These are phyloP conservation scores for Stenurella melanura DNA, from an alignment of 2,888 invertebrate genomes.

Conservation along the genomic window DNA sequence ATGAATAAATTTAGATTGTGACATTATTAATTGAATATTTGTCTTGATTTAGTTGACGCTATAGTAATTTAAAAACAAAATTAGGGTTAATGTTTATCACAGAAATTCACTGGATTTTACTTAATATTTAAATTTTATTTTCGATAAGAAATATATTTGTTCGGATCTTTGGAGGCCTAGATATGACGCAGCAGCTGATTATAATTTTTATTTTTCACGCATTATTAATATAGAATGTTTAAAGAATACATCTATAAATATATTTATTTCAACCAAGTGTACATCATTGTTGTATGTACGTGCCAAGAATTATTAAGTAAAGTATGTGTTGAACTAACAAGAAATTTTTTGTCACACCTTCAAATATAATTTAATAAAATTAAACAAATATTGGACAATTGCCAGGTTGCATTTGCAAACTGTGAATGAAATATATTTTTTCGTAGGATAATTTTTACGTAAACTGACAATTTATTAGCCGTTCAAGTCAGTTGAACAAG, in stretches of 20 bases:
- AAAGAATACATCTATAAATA: slow-evolving; percentile 16
- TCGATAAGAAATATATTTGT: background rate
- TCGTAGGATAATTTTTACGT: background rate
- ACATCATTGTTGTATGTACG: background rate
- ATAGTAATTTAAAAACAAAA: background rate
- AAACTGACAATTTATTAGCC: too few relatives aligned
- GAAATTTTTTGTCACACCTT: slow-evolving; percentile 11
- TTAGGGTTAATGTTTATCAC: background rate
- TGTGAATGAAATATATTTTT: background rate
- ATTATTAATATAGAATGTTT: background rate
- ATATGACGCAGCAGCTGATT: background rate
- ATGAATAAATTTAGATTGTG: slow-evolving; percentile 30
- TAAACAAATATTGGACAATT: too few relatives aligned
- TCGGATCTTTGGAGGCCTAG: background rate
- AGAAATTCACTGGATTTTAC: background rate
- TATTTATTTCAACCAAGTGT: slow-evolving; percentile 1
- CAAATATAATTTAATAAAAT: slow-evolving; percentile 1
- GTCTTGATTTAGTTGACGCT: slow-evolving; percentile 13
- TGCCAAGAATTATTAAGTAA: slow-evolving; percentile 10
- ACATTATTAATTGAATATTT: background rate
- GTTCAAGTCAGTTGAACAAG: too few relatives aligned
- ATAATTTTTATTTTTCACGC: background rate
- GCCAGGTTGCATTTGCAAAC: background rate
- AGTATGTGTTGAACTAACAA: background rate
- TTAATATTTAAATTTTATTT: too few relatives aligned